phyloP scores from a whole-genome alignment of 2,113 vertebrate species.

The Ranitomeya variabilis region DNA sequence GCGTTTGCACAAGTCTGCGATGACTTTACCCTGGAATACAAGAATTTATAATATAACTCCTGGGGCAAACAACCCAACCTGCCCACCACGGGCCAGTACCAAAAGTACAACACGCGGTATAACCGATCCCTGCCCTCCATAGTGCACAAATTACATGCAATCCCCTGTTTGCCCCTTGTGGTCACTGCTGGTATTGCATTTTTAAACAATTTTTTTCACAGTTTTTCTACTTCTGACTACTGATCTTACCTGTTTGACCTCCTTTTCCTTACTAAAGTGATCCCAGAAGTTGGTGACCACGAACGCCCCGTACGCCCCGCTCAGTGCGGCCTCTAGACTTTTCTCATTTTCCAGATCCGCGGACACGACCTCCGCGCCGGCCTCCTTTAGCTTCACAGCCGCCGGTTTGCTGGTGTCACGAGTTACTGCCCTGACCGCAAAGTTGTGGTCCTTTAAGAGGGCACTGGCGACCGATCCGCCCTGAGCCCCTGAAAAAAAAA shows the following conservation, averaged over 20 bases:
- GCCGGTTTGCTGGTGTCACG: slow-evolving; percentile 61
- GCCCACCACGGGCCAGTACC: no score
- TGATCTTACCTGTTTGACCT: slow-evolving; percentile 66
- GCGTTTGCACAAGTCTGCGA: slow-evolving; percentile 66
- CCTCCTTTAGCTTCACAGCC: slow-evolving; percentile 59
- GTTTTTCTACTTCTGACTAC: no score
- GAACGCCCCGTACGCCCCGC: slow-evolving; percentile 64
- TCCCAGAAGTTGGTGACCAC: slow-evolving; percentile 75
- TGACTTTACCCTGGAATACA: slow-evolving; percentile 62
- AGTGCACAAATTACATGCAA: neutral
- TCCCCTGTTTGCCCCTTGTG: neutral
- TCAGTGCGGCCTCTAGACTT: slow-evolving; percentile 66
- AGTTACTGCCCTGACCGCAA: slow-evolving; percentile 66
- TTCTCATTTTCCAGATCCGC: slow-evolving; percentile 66
- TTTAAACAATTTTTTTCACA: neutral
- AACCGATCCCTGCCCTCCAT: neutral
- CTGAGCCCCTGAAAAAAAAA: slow-evolving; percentile 64
- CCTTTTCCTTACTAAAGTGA: slow-evolving; percentile 68
- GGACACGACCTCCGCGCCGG: slow-evolving; percentile 67
- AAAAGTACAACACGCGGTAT: no score
- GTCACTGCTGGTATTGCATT: neutral
- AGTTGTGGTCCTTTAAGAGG: slow-evolving; percentile 66
- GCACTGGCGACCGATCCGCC: slow-evolving; percentile 67
- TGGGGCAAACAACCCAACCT: no score
- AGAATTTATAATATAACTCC: neutral